Conservation (phyloP, 53 echinoderm and acorn worm species). For the Echinarachnius parma region DNA sequence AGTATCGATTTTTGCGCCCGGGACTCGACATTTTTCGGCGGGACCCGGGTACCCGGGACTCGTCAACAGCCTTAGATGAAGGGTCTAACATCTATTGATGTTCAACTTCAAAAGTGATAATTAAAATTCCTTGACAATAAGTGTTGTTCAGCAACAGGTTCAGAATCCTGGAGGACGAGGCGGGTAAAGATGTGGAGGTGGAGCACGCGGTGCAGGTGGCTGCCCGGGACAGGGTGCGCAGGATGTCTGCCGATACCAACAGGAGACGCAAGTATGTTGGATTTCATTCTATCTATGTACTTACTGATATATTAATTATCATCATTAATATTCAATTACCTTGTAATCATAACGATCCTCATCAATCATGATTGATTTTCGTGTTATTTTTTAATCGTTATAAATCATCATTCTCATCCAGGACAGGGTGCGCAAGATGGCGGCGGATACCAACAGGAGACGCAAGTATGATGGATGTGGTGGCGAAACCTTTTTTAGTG, state of each 20-base stretch:
- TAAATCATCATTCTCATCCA: no score
- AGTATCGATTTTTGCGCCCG: no score
- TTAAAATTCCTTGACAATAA: slow-evolving; percentile 42
- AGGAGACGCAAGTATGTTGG: slow-evolving; percentile 54
- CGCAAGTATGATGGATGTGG: slow-evolving; percentile 52
- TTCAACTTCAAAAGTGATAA: not conserved
- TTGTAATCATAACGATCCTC: no score
- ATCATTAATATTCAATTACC: no score
- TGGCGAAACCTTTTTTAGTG: no score
- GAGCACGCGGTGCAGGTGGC: slow-evolving; percentile 72
- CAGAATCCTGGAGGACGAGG: slow-evolving; percentile 59
- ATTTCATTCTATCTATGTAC: not conserved
- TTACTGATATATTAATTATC: not conserved
- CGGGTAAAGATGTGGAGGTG: slow-evolving; percentile 28
- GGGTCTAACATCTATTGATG: not conserved
- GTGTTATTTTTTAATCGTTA: no score
- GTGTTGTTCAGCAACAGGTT: slow-evolving; percentile 44
- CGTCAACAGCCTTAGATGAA: no score
- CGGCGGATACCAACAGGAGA: slow-evolving; percentile 78
- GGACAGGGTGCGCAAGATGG: slow-evolving; percentile 72
- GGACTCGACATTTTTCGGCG: no score
- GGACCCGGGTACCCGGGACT: no score
- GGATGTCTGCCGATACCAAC: slow-evolving; percentile 84
- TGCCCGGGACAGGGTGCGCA: slow-evolving; percentile 71
- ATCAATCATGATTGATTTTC: no score